Conservation (phyloP, 1,140 invertebrate species). For the Heliconius congener region DNA sequence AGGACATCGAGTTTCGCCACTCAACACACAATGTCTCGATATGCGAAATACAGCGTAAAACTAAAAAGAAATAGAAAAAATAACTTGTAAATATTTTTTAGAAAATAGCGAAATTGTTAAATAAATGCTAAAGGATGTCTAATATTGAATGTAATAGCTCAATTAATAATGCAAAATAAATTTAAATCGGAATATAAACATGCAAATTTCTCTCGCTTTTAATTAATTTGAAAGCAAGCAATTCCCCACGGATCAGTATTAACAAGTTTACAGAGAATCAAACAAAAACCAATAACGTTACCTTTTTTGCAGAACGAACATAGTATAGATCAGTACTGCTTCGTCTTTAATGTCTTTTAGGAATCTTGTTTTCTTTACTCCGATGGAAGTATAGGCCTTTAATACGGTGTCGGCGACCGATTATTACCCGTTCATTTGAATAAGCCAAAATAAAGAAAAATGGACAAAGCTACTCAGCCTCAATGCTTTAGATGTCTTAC, state of each 20-base stretch:
- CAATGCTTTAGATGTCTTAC: slow-evolving; percentile 32
- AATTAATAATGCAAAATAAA: slow-evolving; percentile 20
- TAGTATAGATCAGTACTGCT: slow-evolving; percentile 26
- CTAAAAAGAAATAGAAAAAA: no score
- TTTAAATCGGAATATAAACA: slow-evolving; percentile 30
- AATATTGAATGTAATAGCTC: background rate
- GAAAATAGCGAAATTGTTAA: no score
- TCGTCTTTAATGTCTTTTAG: slow-evolving; percentile 27
- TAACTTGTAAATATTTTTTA: no score
- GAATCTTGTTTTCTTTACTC: slow-evolving; percentile 30
- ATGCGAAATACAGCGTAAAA: no score
- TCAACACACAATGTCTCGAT: no score
- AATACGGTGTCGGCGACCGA: slow-evolving; percentile 56
- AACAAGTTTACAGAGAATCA: slow-evolving; percentile 40
- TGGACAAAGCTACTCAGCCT: slow-evolving; percentile 33
- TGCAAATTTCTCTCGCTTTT: slow-evolving; percentile 32
- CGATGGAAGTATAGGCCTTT: slow-evolving; percentile 42
- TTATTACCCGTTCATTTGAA: slow-evolving; percentile 53
- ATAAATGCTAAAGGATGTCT: no score
- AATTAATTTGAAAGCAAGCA: slow-evolving; percentile 25
- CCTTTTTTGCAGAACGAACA: slow-evolving; percentile 33
- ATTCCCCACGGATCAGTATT: slow-evolving; percentile 48
- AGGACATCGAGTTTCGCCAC: no score
- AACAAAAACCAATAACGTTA: slow-evolving; percentile 37
- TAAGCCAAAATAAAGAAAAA: slow-evolving; percentile 53